Base-by-base conservation (phyloP, 2,113 vertebrate genomes). In the Crotalus helleri region DNA sequence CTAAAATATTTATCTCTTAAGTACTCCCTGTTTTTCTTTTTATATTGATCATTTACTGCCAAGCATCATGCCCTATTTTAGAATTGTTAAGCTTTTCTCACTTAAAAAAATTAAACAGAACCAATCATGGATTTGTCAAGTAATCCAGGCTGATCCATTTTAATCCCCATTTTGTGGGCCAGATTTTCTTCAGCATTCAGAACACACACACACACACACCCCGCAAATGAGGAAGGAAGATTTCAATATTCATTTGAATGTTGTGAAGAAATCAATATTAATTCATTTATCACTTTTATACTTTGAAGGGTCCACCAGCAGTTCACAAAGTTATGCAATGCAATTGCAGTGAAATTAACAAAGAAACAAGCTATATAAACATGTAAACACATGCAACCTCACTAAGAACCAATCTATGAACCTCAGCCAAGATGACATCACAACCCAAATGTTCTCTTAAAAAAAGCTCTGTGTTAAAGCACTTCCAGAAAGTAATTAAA, bases 1-100 rank as follows among this genome's bases (percentile, higher is more conserved):
- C 96, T 54, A 46, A 64, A 92, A 10, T 93, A 11, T 94, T 94
- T 89, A 26, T 95, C 61, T 39, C 46, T 54, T 49, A 94, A 55
- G 39, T 93, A 9, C 26, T 87, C 54, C 89, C 93, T 95, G 92
- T 87, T 89, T 96, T 92, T 92, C 55, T 96, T 96, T 51, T 95
- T 92, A 95, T 90, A 93, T 51, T 96, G 91, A 96, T 95, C 95
- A 96, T 74, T 94, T 93, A 90, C 23, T 93, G 95, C 3, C 19
- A 95, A 90, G 87, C 26, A 95, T 92, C 93, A 87, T 87, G 96
- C 96, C 95, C 91, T 96, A 93, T 88, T 74, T 59, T 95, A 91
- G 46, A 93, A 95, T 96, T 94, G 53, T 92, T 95, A 39, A 86
- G 26, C 94, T 96, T 95, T 94, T 81, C 94, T 94, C 54, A 95